Conservation (phyloP, 2,888 invertebrate species). For the Belgica antarctica region DNA sequence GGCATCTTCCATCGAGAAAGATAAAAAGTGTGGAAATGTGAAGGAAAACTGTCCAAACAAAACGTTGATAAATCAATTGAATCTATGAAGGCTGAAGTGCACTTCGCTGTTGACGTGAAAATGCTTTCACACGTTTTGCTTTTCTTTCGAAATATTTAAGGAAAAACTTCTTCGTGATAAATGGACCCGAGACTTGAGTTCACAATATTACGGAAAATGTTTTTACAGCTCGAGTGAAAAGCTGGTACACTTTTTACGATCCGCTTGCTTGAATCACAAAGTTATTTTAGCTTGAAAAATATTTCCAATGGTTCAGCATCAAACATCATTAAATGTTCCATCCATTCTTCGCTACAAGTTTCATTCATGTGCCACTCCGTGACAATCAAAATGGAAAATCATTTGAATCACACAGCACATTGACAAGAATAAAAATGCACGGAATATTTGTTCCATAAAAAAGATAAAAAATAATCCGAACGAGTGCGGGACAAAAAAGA, state of each 20-base stretch:
- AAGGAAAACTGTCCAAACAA: conserved; percentile 11
- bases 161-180: not conserved
- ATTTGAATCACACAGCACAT: conserved; percentile 30
- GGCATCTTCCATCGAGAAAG: not conserved
- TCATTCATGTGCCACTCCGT: not conserved
- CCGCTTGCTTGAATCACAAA: not conserved
- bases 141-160: too few species aligned
- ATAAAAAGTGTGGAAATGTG: too few species aligned
- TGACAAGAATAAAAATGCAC: conserved; percentile 32
- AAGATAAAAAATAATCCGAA: not conserved
- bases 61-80: conserved; percentile 26
- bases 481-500: too few species aligned
- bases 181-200: conserved; percentile 9
- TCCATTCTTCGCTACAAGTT: too few species aligned
- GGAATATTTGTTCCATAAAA: not conserved
- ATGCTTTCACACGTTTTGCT: not conserved
- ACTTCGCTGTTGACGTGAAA: conserved; percentile 1
- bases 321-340: not conserved
- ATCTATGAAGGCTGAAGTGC: not conserved
- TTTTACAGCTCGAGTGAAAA: not conserved
- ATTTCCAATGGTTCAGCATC: too few species aligned
- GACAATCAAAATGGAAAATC: not conserved
- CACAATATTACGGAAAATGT: not conserved
- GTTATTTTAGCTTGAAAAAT: too few species aligned
- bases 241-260: not conserved